Percentiles rank a stretch among this genome's conserved stretches.
These are phyloP conservation scores for Philhelius pedissequus DNA, from an alignment of 2,888 invertebrate species.

Conservation along the genomic window DNA sequence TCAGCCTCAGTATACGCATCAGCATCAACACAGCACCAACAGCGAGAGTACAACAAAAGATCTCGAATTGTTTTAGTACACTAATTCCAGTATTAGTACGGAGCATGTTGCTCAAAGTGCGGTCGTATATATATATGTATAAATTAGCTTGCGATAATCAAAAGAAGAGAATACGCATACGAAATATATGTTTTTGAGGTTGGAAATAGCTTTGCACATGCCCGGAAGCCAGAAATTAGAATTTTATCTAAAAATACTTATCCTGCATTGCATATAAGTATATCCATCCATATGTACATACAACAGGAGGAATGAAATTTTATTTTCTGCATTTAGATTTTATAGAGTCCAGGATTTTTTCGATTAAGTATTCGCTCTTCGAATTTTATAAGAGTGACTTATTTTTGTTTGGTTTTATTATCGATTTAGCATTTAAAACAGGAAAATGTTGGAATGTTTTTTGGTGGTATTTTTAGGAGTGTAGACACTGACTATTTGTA, in stretches of 20 bases:
- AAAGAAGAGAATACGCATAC: background rate
- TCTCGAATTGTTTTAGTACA: conserved; percentile 5
- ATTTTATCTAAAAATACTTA: conserved; percentile 41
- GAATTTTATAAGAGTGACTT: background rate
- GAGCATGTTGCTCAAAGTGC: conserved; percentile 11
- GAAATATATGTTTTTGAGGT: background rate
- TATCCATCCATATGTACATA: no score
- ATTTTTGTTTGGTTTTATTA: background rate
- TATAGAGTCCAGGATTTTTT: conserved; percentile 52
- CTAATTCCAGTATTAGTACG: conserved; percentile 24
- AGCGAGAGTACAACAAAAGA: background rate
- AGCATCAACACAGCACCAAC: background rate
- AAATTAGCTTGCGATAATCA: background rate
- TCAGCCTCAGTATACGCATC: no score
- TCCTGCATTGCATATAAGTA: no score
- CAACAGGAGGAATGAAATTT: conserved; percentile 7
- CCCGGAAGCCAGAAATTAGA: conserved; percentile 49
- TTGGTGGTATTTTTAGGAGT: conserved; percentile 51
- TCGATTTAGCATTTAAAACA: background rate
- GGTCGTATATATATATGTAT: background rate
- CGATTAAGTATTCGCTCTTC: background rate
- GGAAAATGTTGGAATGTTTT: background rate
- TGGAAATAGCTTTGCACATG: conserved; percentile 56
- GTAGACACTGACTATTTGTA: background rate
- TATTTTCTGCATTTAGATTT: background rate